A percentile compares a stretch with the other conserved stretches of the same genome.
phyloP scores from a whole-genome alignment of 1,140 invertebrate species.

The Drosophila murphyi region DNA sequence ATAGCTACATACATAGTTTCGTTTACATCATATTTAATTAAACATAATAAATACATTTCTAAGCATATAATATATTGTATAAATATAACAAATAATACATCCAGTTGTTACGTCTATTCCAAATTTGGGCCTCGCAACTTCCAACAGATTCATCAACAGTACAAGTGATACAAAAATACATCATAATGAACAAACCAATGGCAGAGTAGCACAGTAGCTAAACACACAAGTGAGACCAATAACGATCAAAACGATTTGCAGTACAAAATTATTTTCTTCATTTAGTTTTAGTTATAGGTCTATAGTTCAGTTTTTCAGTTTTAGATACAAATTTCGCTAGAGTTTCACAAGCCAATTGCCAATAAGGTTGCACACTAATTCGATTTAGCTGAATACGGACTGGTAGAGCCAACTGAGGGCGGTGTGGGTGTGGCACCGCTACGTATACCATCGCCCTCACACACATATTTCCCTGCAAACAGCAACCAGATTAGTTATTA shows the following conservation, averaged over 20 bases:
- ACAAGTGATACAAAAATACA: slow-evolving; percentile 72
- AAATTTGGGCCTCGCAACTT: slow-evolving; percentile 32
- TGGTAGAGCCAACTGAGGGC: slow-evolving; percentile 84
- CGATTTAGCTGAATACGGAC: slow-evolving; percentile 83
- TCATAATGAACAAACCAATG: slow-evolving; percentile 63
- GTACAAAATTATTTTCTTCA: slow-evolving; percentile 42
- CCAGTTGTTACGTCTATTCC: slow-evolving; percentile 52
- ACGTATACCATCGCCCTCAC: slow-evolving; percentile 90
- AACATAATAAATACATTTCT: slow-evolving; percentile 79
- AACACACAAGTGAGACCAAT: slow-evolving; percentile 38
- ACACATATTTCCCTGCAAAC: slow-evolving; percentile 92
- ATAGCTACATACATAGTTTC: slow-evolving; percentile 69
- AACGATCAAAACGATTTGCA: slow-evolving; percentile 3
- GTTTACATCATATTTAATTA: slow-evolving; percentile 66
- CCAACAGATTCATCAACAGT: slow-evolving; percentile 65
- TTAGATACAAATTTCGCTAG: slow-evolving; percentile 68
- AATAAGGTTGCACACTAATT: slow-evolving; percentile 65
- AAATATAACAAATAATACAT: slow-evolving; percentile 79
- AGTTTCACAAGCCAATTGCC: slow-evolving; percentile 69
- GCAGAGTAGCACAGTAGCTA: slow-evolving; percentile 27
- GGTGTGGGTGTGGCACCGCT: slow-evolving; percentile 82
- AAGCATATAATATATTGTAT: slow-evolving; percentile 47
- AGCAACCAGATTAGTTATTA: slow-evolving; percentile 34
- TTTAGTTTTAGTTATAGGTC: slow-evolving; percentile 35
- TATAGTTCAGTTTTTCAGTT: slow-evolving; percentile 37